Evolutionary conservation across 23 tunicate genomes (phyloP).

Genomic region (Ascidia mentula): DNA sequence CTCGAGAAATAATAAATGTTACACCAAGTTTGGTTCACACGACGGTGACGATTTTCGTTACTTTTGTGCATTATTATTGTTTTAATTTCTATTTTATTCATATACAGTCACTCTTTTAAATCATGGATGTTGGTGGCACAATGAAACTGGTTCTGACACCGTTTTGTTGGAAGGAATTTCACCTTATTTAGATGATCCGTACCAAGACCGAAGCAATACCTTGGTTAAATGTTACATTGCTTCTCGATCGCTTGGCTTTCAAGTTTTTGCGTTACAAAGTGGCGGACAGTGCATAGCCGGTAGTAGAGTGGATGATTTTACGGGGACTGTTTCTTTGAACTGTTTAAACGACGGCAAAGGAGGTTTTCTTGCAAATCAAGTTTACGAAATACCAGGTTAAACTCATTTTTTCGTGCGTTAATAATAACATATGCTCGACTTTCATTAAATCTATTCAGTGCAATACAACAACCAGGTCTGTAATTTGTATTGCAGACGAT

Average conservation of each 20-base stretch:
- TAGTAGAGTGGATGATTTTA: neutral
- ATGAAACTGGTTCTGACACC: neutral
- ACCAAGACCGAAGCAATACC: neutral
- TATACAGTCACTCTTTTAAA: neutral
- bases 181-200: neutral
- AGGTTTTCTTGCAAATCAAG: neutral
- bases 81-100: neutral
- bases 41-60: no score
- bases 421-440: neutral
- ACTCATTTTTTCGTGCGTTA: neutral
- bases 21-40: no score
- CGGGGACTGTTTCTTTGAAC: neutral
- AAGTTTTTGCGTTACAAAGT: neutral
- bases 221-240: neutral
- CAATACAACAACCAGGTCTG: neutral
- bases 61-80: no score
- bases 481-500: neutral
- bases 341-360: neutral
- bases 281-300: neutral
- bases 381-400: neutral
- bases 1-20: no score
- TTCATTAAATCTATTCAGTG: neutral
- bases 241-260: neutral
- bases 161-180: neutral
- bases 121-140: neutral